phyloP scores from a whole-genome alignment of 2,888 invertebrate genomes.

The Eudemis profundana region DNA sequence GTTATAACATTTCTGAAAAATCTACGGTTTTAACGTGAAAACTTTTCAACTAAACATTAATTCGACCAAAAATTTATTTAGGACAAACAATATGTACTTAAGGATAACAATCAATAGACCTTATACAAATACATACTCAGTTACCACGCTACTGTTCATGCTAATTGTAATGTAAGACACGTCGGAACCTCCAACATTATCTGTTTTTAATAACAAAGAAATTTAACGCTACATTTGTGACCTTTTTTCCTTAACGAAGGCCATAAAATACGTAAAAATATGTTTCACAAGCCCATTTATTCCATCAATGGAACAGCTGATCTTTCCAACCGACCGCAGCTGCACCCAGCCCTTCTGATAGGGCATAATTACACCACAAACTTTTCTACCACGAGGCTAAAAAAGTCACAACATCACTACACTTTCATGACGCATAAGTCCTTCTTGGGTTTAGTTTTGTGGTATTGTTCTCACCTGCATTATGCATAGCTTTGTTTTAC shows the following conservation, averaged over 20 bases:
- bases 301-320: conserved; percentile 38
- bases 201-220: conserved; percentile 11
- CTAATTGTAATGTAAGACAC: no score
- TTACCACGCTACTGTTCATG: no score
- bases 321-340: conserved; percentile 17
- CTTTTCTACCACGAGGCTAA: background rate
- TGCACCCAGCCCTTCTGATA: conserved; percentile 22
- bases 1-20: no score
- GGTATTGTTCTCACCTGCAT: conserved; percentile 28
- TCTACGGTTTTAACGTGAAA: no score
- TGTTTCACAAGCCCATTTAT: conserved; percentile 17
- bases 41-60: no score
- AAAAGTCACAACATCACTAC: background rate
- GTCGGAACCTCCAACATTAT: no score
- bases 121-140: no score
- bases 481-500: conserved; percentile 37
- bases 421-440: background rate
- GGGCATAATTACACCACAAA: conserved; percentile 25
- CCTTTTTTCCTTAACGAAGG: conserved; percentile 1
- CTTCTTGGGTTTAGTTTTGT: background rate
- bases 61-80: no score
- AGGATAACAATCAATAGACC: no score
- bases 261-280: conserved; percentile 23
- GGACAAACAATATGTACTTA: no score
- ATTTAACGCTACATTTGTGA: conserved; percentile 11